Evolutionary conservation across 2,113 vertebrate species (phyloP), one percentile per base, ranked within the genome.

Genomic region (Caranx melampygus): DNA sequence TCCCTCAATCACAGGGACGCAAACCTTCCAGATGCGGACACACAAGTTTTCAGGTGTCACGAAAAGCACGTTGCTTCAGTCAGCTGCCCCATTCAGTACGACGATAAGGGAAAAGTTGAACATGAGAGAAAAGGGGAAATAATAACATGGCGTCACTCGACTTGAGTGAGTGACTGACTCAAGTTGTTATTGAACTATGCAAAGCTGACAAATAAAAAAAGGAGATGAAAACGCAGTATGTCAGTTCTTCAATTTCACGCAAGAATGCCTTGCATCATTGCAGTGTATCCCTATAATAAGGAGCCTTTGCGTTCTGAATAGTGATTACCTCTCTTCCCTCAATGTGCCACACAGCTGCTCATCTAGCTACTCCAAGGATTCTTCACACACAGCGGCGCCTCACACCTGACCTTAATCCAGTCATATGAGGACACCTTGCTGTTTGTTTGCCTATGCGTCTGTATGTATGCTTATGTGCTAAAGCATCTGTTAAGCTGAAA

Each of bases 171-270:
- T 75, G 81, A 89, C 64, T 79, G 75, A 80, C 67, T 86, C 61
- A 65, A 87, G 84, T 86, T 88, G 73, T 86, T 87, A 91, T 78
- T 89, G 79, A 91, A 91, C 83, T 84, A 74, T n/a, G 75, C 68
- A 89, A 85, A 92, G 87, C 86, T 91, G 89, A 89, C 81, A 90
- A 91, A 91, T 79, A 88, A 87, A 88, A 87, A 87, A 85, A 72
- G 72, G 62, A 86, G 88, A 91, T 69, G 88, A 89, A 92, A 94
- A 93, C 89, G 92, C 84, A 85, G 85, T 84, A 81, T 92, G 93
- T 93, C 91, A 89, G 83, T 94, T 94, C 92, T 94, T 94, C 94
- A 95, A 95, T 95, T 95, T 95, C 94, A 95, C 57, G 91, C 90
- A 81, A 90, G 90, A 75, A 72, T 83, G 90, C 83, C 71, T 91